phyloP scores from a whole-genome alignment of 1,140 invertebrate genomes.

The Ylistrum balloti region DNA sequence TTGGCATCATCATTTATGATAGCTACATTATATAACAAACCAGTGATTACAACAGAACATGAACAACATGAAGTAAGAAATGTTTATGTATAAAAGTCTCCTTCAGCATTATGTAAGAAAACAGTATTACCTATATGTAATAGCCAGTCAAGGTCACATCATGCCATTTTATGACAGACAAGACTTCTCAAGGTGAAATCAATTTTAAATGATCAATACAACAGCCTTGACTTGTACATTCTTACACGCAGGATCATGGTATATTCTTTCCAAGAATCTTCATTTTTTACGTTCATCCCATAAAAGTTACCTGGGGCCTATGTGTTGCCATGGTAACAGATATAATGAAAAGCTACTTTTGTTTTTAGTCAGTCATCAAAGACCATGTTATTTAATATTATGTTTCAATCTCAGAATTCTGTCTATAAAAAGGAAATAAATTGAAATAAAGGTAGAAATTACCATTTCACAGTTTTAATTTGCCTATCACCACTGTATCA shows the following conservation, averaged over 20 bases:
- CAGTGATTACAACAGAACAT: too few species aligned
- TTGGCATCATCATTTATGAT: too few species aligned
- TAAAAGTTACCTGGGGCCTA: not conserved
- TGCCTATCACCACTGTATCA: too few species aligned
- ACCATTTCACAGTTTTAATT: not conserved
- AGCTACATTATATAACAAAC: too few species aligned
- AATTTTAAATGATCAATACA: not conserved
- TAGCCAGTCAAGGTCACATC: not conserved
- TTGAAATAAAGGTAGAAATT: too few species aligned
- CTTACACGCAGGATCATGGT: not conserved
- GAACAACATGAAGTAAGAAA: too few species aligned
- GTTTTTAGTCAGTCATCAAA: not conserved
- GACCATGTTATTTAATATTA: too few species aligned
- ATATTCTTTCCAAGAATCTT: not conserved
- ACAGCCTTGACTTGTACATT: not conserved
- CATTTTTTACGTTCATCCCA: not conserved
- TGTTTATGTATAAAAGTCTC: too few species aligned
- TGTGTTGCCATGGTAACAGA: not conserved
- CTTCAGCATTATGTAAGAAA: not conserved
- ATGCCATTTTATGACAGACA: not conserved
- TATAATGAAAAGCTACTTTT: not conserved
- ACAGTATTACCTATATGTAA: not conserved
- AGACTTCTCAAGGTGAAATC: slow-evolving; percentile 33
- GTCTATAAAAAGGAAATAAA: too few species aligned
- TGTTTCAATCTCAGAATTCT: too few species aligned